Percentiles rank a stretch among this genome's conserved stretches.
phyloP scores from a whole-genome alignment of 2,888 invertebrate species.

The Acanthosoma haemorrhoidale region DNA sequence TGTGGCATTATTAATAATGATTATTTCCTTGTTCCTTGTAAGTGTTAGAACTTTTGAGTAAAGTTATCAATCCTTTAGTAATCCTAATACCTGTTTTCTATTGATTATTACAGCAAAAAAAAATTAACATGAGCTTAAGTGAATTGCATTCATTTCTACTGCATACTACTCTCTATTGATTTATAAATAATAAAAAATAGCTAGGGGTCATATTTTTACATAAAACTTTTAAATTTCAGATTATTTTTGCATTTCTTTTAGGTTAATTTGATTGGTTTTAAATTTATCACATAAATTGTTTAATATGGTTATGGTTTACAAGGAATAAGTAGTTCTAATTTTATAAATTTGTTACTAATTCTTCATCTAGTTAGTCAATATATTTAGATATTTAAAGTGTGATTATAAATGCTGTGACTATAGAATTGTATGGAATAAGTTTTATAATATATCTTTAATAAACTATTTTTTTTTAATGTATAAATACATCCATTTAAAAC shows the following conservation, averaged over 20 bases:
- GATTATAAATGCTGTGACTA: conserved; percentile 24
- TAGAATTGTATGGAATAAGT: conserved; percentile 17
- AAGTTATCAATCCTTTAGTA: too few relatives aligned
- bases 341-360: background rate
- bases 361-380: background rate
- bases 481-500: too few relatives aligned
- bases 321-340: background rate
- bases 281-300: background rate
- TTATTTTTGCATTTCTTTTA: background rate
- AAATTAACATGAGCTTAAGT: too few relatives aligned
- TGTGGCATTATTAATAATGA: too few relatives aligned
- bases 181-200: background rate
- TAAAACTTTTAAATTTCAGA: background rate
- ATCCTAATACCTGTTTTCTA: too few relatives aligned
- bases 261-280: background rate
- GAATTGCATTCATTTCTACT: too few relatives aligned
- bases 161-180: too few relatives aligned
- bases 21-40: too few relatives aligned
- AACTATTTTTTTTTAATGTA: background rate
- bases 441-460: conserved; percentile 7
- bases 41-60: too few relatives aligned
- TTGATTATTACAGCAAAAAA: too few relatives aligned
- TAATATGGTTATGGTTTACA: background rate
- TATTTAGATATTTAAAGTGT: conserved; percentile 10
- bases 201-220: background rate